Evolutionary conservation across 2,797 vertebrate genomes (phyloP), one percentile per base, ranked within the genome.

Genomic region (Onychomys leucogaster): DNA sequence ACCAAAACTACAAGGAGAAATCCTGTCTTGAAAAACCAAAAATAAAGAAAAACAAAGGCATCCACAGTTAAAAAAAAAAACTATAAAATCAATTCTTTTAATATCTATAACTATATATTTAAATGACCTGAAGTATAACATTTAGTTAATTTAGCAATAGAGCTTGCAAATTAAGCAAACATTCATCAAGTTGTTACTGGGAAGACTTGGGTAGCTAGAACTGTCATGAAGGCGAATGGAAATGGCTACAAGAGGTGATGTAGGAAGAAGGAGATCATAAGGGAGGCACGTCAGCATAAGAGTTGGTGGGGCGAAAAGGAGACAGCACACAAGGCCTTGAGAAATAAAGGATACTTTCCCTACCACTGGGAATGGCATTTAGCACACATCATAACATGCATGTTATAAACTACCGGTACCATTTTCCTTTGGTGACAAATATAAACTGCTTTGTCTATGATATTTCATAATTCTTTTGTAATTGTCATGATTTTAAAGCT

Each of bases 401-500:
- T 19, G 23, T 21, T 76, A 63, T 69, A 63, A 94, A 59, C 52
- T 59, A 89, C 2, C 25, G 21, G 3, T 0, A 78, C 7, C 11
- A 21, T 87, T 95, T 91, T 89, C 55, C 59, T 93, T 77, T 94
- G 89, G 76, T 27, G 21, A 29, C 41, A 71, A 90, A 80, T 32
- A 83, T 55, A 80, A 0, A 57, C 73, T 93, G 88, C 88, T 80
- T 91, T 65, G 41, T 49, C 49, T 86, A 49, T 16, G 49, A 63
- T 19, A 93, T 73, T 63, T 94, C 89, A 84, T 9, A 34, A 89
- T 86, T 94, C 37, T 6, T 89, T 85, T 73, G 12, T 78, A 92
- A 91, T 87, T 93, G 49, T 52, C 61, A 76, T 76, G 41, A 92
- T 91, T 89, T 89, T 84, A 81, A 94, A 97, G 19, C 57, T 82